phyloP scores from a whole-genome alignment of 1,140 invertebrate genomes.

The Aporrectodea caliginosa region DNA sequence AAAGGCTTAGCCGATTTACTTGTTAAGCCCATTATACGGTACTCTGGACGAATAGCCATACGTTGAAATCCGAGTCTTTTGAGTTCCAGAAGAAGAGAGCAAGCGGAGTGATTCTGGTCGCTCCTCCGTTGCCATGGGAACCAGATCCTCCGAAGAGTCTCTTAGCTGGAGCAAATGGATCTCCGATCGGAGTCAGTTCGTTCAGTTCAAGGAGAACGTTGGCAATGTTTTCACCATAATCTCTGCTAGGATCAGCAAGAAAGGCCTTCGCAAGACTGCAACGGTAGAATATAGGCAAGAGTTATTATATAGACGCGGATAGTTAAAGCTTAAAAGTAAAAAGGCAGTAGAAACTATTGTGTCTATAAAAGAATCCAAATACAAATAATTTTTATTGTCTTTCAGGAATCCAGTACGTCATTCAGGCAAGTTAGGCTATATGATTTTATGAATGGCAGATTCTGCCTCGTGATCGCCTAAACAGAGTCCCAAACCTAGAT shows the following conservation, averaged over 20 bases:
- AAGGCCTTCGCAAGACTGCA: not conserved
- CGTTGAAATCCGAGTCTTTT: slow-evolving; percentile 27
- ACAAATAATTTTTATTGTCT: not conserved
- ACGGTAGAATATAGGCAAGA: not conserved
- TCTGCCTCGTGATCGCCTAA: not conserved
- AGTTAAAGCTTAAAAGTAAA: not conserved
- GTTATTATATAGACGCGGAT: not conserved
- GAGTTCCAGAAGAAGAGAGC: slow-evolving; percentile 63
- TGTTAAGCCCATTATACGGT: no score
- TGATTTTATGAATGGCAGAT: not conserved
- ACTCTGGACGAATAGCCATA: no score
- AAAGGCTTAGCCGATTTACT: no score
- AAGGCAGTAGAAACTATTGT: not conserved
- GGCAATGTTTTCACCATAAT: not conserved
- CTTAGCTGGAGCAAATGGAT: slow-evolving; percentile 65
- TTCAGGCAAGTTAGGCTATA: not conserved
- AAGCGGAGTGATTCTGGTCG: slow-evolving; percentile 72
- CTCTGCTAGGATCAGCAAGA: not conserved
- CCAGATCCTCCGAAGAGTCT: slow-evolving; percentile 69
- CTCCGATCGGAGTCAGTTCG: slow-evolving; percentile 35
- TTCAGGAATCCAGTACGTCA: no score
- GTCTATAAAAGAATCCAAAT: no score
- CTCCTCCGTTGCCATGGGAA: slow-evolving; percentile 73
- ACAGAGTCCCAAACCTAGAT: not conserved
- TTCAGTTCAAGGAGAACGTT: not conserved